Percentiles rank a stretch among this genome's conserved stretches.
Conservation (phyloP, 1,140 invertebrate species). For the Aphaenogaster floridana region DNA sequence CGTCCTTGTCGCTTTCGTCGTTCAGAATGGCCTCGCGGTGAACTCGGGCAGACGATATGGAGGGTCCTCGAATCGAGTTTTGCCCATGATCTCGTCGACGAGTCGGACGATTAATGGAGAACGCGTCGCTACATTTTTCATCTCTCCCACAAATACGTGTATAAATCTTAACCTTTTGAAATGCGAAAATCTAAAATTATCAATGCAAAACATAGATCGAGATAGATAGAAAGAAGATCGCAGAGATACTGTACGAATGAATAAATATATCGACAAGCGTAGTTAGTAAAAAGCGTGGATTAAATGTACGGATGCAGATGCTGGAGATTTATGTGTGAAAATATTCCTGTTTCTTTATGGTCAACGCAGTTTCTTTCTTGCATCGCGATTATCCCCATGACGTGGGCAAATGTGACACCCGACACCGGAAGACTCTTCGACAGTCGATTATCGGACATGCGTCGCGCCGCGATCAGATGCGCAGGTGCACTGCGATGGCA, state of each 20-base stretch:
- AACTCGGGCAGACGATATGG: constrained; percentile 18
- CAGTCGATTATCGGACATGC: constrained; percentile 56
- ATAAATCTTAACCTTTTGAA: not conserved
- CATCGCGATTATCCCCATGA: not conserved
- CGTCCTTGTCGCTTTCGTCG: constrained; percentile 34
- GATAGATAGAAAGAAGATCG: not conserved
- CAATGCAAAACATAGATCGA: no score
- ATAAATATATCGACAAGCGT: not conserved
- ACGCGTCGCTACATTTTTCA: not conserved
- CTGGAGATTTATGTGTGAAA: not conserved
- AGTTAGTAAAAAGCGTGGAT: not conserved
- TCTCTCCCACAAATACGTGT: not conserved
- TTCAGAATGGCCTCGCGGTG: constrained; percentile 2
- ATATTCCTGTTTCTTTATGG: constrained; percentile 18
- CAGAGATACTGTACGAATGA: not conserved
- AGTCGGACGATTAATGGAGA: constrained; percentile 14
- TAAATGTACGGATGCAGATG: not conserved
- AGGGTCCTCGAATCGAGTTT: constrained; percentile 3
- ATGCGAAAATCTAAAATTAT: not conserved
- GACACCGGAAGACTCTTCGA: constrained; percentile 37
- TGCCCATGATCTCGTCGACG: constrained; percentile 11
- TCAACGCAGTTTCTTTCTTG: not conserved
- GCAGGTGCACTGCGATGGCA: constrained; percentile 52
- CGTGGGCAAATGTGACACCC: constrained; percentile 34
- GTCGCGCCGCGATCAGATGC: constrained; percentile 49